phyloP scores from a whole-genome alignment of 1,140 invertebrate genomes.

The Calliopsis andreniformis region DNA sequence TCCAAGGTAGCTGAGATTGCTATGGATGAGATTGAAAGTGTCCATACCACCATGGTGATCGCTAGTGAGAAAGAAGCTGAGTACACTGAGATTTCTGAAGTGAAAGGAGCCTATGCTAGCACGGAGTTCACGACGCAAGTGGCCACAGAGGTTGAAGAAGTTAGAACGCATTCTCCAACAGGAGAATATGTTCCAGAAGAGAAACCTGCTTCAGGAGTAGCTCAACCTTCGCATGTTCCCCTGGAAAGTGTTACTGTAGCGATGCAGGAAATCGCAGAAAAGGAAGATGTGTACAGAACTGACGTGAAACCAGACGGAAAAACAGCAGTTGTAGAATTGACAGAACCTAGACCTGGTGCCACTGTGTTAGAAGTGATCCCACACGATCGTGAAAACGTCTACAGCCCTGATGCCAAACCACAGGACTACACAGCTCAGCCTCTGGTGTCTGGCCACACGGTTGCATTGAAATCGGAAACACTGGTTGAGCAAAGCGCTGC shows the following conservation, averaged over 20 bases:
- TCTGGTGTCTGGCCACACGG: constrained; percentile 79
- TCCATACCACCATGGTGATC: constrained; percentile 82
- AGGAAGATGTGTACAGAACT: constrained; percentile 80
- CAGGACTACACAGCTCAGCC: constrained; percentile 75
- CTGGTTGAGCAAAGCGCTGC: constrained; percentile 78
- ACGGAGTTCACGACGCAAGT: constrained; percentile 79
- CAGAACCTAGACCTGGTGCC: constrained; percentile 78
- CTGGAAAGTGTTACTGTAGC: constrained; percentile 81
- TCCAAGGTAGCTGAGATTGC: constrained; percentile 78
- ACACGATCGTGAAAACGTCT: constrained; percentile 82
- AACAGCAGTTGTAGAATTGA: constrained; percentile 80
- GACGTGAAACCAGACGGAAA: constrained; percentile 80
- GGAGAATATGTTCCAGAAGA: constrained; percentile 76
- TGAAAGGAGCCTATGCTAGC: constrained; percentile 77
- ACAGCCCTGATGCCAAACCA: constrained; percentile 71
- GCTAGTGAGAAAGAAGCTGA: constrained; percentile 78
- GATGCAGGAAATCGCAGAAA: constrained; percentile 82
- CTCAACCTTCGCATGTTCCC: constrained; percentile 78
- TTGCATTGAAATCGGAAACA: constrained; percentile 81
- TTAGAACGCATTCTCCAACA: constrained; percentile 80
- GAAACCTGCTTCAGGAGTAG: constrained; percentile 73
- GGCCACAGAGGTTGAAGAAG: constrained; percentile 81
- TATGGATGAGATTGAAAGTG: constrained; percentile 81
- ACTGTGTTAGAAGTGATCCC: constrained; percentile 81
- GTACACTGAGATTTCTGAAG: constrained; percentile 70